Percentiles rank a stretch among this genome's conserved stretches.
phyloP scores from a whole-genome alignment of 2,113 vertebrate species.

The Phasianus colchicus region DNA sequence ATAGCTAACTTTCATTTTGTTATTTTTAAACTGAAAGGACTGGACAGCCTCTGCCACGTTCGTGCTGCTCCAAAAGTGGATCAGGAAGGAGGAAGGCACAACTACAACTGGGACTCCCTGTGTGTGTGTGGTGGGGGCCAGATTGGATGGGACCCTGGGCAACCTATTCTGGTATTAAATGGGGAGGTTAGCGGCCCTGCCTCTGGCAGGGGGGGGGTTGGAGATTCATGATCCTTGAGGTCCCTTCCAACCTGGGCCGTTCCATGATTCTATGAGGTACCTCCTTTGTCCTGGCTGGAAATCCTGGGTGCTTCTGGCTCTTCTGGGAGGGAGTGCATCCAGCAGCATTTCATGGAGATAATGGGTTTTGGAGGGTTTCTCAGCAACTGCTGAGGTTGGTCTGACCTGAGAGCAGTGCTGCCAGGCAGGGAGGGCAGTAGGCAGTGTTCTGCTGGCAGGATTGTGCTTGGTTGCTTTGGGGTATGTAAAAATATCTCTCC shows the following conservation, averaged over 20 bases:
- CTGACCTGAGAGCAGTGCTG: neutral
- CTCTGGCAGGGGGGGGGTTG: too few relatives aligned
- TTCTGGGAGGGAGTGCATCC: neutral
- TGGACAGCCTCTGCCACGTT: neutral
- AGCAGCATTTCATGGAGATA: neutral
- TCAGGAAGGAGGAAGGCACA: neutral
- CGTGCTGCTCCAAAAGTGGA: neutral
- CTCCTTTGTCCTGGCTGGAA: neutral
- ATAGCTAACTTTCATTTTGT: neutral
- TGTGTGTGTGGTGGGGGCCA: accelerated
- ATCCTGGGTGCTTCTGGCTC: accelerated
- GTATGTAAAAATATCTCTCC: conserved; percentile 31
- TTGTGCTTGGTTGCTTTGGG: neutral
- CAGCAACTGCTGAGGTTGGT: neutral
- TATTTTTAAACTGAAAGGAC: neutral
- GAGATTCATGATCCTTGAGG: too few relatives aligned
- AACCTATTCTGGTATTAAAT: too few relatives aligned
- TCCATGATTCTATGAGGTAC: too few relatives aligned
- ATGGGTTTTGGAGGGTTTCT: accelerated
- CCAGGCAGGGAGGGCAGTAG: neutral
- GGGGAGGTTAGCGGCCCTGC: too few relatives aligned
- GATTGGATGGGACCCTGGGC: too few relatives aligned
- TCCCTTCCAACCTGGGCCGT: too few relatives aligned
- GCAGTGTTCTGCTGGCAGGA: conserved; percentile 2
- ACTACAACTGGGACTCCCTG: accelerated